These are phyloP conservation scores for Andrena flavipes DNA, from an alignment of 2,888 invertebrate genomes.

Conservation along the genomic window DNA sequence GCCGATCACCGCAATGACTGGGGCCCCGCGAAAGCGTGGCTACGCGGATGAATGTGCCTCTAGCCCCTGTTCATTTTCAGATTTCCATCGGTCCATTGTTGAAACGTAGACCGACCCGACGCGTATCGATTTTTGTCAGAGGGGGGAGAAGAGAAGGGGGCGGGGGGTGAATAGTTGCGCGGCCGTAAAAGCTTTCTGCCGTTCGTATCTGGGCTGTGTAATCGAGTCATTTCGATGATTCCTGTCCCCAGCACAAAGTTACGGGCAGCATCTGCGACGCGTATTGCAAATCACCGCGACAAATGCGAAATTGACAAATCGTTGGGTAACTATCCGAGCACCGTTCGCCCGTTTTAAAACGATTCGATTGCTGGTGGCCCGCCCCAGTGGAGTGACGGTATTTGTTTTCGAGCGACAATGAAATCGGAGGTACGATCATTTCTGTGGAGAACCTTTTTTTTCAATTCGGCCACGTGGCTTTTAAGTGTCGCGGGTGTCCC, in stretches of 20 bases:
- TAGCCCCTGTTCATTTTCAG: neutral
- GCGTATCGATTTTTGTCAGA: constrained; percentile 5
- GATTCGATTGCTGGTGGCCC: neutral
- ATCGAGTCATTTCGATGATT: constrained; percentile 53
- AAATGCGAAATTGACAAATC: constrained; percentile 48
- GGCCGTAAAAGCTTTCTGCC: constrained; percentile 15
- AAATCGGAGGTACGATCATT: constrained; percentile 3
- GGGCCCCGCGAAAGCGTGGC: neutral
- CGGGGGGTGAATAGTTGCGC: neutral
- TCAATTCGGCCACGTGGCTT: neutral
- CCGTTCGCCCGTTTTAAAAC: constrained; percentile 19
- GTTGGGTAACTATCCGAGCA: constrained; percentile 34
- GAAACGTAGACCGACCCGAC: neutral
- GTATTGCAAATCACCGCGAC: constrained; percentile 1
- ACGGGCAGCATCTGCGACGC: constrained; percentile 14
- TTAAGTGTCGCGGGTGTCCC: neutral
- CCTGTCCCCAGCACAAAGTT: constrained; percentile 22
- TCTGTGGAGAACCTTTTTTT: neutral
- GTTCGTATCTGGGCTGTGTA: constrained; percentile 18
- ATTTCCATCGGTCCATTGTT: neutral
- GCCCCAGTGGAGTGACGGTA: neutral
- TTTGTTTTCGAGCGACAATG: neutral
- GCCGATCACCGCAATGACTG: neutral
- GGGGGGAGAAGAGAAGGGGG: no score
- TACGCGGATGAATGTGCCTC: neutral